Base-by-base conservation (phyloP, 1,140 invertebrate species). In the Elysia chlorotica region DNA sequence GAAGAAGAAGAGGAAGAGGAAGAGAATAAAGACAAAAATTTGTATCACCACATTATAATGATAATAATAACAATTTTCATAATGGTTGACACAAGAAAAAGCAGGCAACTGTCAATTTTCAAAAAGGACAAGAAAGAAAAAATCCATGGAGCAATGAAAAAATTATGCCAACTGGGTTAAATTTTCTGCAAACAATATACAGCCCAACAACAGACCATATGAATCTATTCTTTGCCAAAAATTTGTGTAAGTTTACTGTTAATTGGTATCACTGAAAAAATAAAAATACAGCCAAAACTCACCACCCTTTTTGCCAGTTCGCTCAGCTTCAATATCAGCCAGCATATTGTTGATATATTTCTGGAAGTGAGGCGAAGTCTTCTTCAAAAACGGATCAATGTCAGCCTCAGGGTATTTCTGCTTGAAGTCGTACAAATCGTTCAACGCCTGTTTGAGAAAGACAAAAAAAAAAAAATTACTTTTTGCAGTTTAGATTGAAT, bases 261-360 rank as follows among this genome's bases (percentile, higher is more conserved):
- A 48, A n/a, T 48, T 48, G 10, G 10, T 48, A 48, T 10, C 10
- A n/a, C n/a, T 14, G 10, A 48, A n/a, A 48, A 48, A 23, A 30
- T n/a, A 59, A 14, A 28, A 28, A 63, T 54, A 31, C 21, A 25
- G 41, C 1, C 17, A 38, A 31, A 54, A 37, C 57, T 19, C 5
- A 70, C 54, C 56, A 30, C 31, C 56, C 62, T 72, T 66, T 56
- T 77, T 78, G 21, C 78, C 80, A 37, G 59, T 78, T 77, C 59
- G 86, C 70, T 90, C 89, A 53, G 79, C 74, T 71, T 93, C 94
- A 48, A 97, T 95, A 72, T 93, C 92, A 66, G 92, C 91, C 41
- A 98, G 88, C 3, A 95, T 94, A 71, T 93, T 90, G 82, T 95
- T 92, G 78, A 98, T 95, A 83, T 95, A 98, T 79, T 95, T 93